Conservation (phyloP, 2,888 invertebrate species). For the Pristionchus exspectatus region DNA sequence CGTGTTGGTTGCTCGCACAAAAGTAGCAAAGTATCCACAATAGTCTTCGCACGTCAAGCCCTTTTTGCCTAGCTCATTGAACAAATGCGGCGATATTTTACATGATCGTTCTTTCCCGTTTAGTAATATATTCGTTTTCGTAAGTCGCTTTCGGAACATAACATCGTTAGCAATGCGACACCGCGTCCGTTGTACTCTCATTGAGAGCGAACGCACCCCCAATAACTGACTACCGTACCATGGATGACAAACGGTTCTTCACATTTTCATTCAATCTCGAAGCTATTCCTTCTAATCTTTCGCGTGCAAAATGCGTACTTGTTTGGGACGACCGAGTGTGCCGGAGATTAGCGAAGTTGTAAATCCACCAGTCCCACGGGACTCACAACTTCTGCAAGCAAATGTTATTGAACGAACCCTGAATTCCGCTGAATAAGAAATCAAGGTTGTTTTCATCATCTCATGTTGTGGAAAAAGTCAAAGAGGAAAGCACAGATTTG, state of each 20-base stretch:
- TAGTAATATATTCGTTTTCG: no score
- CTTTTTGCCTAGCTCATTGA: no score
- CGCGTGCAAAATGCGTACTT: background rate
- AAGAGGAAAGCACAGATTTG: no score
- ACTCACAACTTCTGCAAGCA: background rate
- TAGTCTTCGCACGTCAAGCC: no score
- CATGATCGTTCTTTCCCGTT: no score
- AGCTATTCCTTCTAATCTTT: no score
- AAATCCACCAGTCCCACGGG: background rate
- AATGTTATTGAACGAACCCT: background rate
- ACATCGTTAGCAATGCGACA: background rate
- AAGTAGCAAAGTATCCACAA: no score
- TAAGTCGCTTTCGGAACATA: no score
- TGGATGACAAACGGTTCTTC: background rate
- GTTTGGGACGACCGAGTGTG: background rate
- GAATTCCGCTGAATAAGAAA: background rate
- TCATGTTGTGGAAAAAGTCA: no score
- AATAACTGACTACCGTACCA: background rate
- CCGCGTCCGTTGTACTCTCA: background rate
- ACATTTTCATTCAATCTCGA: conserved; percentile 1
- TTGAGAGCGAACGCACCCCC: background rate
- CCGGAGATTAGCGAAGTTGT: background rate
- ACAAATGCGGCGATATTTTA: no score
- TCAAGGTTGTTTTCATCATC: background rate
- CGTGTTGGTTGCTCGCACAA: no score